Base-by-base conservation (phyloP, 2,888 invertebrate species). In the Aporophyla nigra region DNA sequence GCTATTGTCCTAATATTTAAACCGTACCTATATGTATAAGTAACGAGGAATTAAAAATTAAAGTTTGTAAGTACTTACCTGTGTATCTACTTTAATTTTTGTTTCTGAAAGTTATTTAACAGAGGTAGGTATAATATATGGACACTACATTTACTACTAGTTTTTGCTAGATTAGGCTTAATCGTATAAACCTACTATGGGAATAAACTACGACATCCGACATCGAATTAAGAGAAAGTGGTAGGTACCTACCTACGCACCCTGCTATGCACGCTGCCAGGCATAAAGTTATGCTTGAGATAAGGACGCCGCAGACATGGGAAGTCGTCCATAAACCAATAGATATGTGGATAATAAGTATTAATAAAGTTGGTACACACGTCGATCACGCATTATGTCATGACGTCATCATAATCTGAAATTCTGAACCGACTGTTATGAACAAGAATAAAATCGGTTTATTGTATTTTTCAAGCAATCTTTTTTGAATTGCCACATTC, bases 1-100 rank as follows among this genome's bases (percentile, higher is more conserved):
- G 49, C 10, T 74, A 49, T 40, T 53, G 58, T 71, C 46, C 24
- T 33, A 71, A 51, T 51, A 58, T 2, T 33, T 33, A 33, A n/a
- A 59, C 43, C 43, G 3, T 43, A 59, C 43, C 51, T 69, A 33
- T 19, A n/a, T n/a, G n/a, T n/a, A 0, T 16, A n/a, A n/a, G 21
- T 78, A 78, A 58, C 78, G n/a, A 71, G 0, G 69, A 78, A 79
- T 59, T 24, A 24, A 71, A 76, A 79, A 71, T 33, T 72, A 40
- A 76, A 72, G 24, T 61, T 46, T 10, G 4, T 9, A 51, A 43
- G n/a, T 73, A 43, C 9, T 33, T 61, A 27, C 19, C 19, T 40
- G 46, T 24, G 7, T 43, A 54, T 51, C n/a, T 19, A 53, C 77
- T 62, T 77, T 21, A 12, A 40, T 73, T 79, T 79, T 74, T 27